These are phyloP conservation scores for Eremobia ochroleuca DNA, from an alignment of 2,888 invertebrate species.

Conservation along the genomic window DNA sequence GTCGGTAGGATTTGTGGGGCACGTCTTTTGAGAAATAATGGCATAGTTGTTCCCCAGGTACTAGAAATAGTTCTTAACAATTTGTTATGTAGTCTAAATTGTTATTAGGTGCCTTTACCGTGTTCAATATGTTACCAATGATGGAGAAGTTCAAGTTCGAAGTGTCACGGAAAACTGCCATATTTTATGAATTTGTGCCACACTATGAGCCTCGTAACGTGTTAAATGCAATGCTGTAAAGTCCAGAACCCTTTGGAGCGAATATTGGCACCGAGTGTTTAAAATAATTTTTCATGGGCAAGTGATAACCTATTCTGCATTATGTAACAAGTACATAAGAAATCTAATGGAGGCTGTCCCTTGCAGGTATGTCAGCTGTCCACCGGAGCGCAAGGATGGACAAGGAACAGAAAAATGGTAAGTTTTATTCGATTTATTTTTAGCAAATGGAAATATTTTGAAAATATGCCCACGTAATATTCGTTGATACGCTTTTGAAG, in stretches of 20 bases:
- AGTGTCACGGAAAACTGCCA: constrained; percentile 76
- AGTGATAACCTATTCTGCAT: constrained; percentile 89
- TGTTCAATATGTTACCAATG: constrained; percentile 73
- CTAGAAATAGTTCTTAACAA: constrained; percentile 77
- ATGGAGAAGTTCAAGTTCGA: constrained; percentile 71
- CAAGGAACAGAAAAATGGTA: constrained; percentile 95
- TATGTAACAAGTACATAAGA: constrained; percentile 89
- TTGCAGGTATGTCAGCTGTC: constrained; percentile 95
- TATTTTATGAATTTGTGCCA: constrained; percentile 78
- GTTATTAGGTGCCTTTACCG: constrained; percentile 67
- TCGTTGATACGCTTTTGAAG: background rate
- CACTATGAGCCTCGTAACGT: constrained; percentile 65
- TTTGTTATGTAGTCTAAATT: constrained; percentile 65
- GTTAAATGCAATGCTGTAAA: constrained; percentile 69
- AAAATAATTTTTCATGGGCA: constrained; percentile 73
- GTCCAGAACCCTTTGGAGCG: constrained; percentile 56
- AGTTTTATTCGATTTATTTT: constrained; percentile 75
- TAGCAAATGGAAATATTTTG: constrained; percentile 10
- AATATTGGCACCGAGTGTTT: constrained; percentile 65
- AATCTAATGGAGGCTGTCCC: constrained; percentile 84
- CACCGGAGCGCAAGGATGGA: constrained; percentile 94
- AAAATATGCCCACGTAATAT: constrained; percentile 23
- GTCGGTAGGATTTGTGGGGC: constrained; percentile 96
- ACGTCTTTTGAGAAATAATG: constrained; percentile 94
- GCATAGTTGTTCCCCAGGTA: constrained; percentile 94